phyloP scores from a whole-genome alignment of 2,113 vertebrate species.

The Leucoraja erinaceus region DNA sequence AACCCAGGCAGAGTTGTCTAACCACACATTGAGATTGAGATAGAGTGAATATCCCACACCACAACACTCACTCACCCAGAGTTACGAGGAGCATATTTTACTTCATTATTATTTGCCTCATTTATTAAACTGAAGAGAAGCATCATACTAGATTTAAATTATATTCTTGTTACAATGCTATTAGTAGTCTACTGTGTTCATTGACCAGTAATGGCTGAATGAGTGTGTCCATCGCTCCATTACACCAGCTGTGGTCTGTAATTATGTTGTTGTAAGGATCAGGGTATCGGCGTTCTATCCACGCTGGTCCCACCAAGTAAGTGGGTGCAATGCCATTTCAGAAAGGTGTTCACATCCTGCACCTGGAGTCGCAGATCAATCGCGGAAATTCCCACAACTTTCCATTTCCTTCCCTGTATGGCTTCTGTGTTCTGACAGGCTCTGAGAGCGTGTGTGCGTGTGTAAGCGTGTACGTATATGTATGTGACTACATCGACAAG shows the following conservation, averaged over 20 bases:
- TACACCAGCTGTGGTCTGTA: too few relatives aligned
- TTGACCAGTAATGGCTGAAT: neutral
- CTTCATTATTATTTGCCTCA: neutral
- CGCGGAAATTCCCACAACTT: too few relatives aligned
- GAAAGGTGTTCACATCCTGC: too few relatives aligned
- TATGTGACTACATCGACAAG: too few relatives aligned
- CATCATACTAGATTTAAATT: conserved; percentile 6
- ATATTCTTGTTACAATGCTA: conserved; percentile 22
- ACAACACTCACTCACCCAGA: neutral
- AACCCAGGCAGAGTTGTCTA: neutral
- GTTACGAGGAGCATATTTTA: neutral
- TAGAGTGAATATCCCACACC: neutral
- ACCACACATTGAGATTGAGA: neutral
- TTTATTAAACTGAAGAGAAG: neutral
- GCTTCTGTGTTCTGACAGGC: neutral
- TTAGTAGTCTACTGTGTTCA: neutral
- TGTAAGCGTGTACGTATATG: neutral
- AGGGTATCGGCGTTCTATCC: too few relatives aligned
- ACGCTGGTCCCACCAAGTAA: too few relatives aligned
- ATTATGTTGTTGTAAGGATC: too few relatives aligned
- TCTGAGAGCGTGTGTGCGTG: neutral
- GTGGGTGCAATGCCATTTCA: too few relatives aligned
- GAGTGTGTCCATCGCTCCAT: neutral
- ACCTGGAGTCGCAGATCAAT: too few relatives aligned
- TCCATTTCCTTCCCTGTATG: too few relatives aligned